phyloP scores from a whole-genome alignment of 2,888 invertebrate species.

The Limenitis camilla region DNA sequence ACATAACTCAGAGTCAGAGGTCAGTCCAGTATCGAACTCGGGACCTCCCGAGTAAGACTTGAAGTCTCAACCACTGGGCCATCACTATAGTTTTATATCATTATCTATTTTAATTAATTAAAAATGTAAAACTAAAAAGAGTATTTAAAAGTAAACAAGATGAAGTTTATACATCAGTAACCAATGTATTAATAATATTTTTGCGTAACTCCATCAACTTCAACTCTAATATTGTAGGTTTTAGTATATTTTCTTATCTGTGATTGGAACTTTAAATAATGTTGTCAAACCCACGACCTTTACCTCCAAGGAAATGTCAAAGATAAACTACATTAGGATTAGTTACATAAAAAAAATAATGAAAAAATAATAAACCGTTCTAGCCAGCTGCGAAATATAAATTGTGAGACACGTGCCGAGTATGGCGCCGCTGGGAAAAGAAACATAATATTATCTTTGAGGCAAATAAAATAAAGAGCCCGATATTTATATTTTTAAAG shows the following conservation, averaged over 20 bases:
- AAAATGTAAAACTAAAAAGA: too few relatives aligned
- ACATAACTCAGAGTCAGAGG: too few relatives aligned
- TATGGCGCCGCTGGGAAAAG: constrained; percentile 22
- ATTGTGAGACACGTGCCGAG: constrained; percentile 30
- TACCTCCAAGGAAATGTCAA: constrained; percentile 17
- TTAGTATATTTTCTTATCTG: not conserved
- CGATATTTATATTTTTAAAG: constrained; percentile 1
- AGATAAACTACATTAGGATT: constrained; percentile 27
- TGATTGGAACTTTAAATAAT: not conserved
- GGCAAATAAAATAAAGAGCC: constrained; percentile 9
- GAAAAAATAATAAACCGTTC: constrained; percentile 32
- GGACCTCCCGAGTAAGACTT: too few relatives aligned
- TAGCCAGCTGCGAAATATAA: constrained; percentile 29
- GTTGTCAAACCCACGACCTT: constrained; percentile 9
- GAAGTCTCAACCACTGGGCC: too few relatives aligned
- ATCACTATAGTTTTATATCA: too few relatives aligned
- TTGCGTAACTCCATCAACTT: too few relatives aligned
- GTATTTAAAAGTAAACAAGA: too few relatives aligned
- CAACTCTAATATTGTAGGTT: too few relatives aligned
- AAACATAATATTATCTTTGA: constrained; percentile 18
- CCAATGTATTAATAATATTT: too few relatives aligned
- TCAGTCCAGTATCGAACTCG: too few relatives aligned
- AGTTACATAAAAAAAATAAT: constrained; percentile 26
- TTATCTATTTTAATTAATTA: too few relatives aligned
- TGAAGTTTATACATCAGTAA: too few relatives aligned